Base-by-base conservation (phyloP, 2,797 vertebrate species). In the Chiroxiphia lanceolata region DNA sequence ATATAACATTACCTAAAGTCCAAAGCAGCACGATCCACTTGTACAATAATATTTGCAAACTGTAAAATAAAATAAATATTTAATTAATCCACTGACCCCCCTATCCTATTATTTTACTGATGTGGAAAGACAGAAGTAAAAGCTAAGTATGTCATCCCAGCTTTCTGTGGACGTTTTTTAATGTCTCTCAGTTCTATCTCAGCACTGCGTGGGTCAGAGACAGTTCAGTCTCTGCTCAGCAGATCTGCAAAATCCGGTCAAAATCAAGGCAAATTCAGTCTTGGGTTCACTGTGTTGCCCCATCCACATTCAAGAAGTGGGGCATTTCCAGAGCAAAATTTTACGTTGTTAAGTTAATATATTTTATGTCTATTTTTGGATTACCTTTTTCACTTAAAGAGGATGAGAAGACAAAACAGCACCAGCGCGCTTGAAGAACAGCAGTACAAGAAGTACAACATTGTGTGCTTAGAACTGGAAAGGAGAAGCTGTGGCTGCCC, bases 21-120 rank as follows among this genome's bases (percentile, higher is more conserved):
- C 77, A 82, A 70, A 94, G 57, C 57, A 91, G 57, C 38, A 69
- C 2, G 0, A 88, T 59, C 59, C 59, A 63, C 47, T 87, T 89
- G 57, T 72, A 77, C 53, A 85, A 83, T 0, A 0, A 61, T 77
- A 51, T 89, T 88, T 92, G 45, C 87, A 97, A 95, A 97, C 87
- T 90, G 87, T 81, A 89, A 83, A 81, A 94, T 64, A 93, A 95
- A 96, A 94, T 94, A 96, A 95, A 94, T 92, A 95, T 94, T 93
- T 94, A 91, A 95, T 96, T 97, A 96, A 95, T 89, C 59, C 83
- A 87, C 65, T 96, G 84, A 92, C 86, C 14, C 71, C 86, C 89
- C 88, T 93, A 89, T 93, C 71, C 83, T 88, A 26, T 89, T 91
- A 93, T 95, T 93, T 95, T 87, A 92, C 88, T 89, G 85, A 96